Conservation (phyloP, 2,888 invertebrate species). For the Adelphocoris suturalis region DNA sequence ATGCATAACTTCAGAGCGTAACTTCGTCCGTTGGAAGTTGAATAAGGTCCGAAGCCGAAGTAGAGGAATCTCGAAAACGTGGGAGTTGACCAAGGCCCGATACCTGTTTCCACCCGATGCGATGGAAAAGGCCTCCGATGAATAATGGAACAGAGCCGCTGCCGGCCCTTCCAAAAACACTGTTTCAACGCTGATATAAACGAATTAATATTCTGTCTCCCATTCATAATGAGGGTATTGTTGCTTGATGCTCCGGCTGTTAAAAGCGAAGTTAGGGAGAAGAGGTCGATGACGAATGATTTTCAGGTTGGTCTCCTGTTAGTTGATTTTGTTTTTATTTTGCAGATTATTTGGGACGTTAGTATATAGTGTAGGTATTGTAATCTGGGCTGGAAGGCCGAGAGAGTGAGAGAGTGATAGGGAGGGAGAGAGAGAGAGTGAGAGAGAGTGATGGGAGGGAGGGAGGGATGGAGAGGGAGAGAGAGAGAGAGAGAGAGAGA, state of each 20-base stretch:
- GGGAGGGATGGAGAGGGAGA: too few species aligned
- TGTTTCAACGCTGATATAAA: slow-evolving; percentile 22
- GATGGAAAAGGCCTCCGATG: not conserved
- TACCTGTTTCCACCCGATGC: not conserved
- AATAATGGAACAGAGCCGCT: slow-evolving; percentile 14
- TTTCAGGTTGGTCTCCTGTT: not conserved
- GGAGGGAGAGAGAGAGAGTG: too few species aligned
- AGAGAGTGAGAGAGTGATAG: too few species aligned
- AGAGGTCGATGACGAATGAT: not conserved
- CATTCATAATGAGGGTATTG: slow-evolving; percentile 30
- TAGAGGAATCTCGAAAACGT: not conserved
- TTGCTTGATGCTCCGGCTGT: not conserved
- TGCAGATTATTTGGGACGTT: not conserved
- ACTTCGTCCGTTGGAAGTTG: not conserved
- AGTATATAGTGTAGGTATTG: not conserved
- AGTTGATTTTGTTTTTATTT: not conserved
- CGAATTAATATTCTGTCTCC: slow-evolving; percentile 26
- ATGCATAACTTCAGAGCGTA: not conserved
- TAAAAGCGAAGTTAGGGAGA: not conserved
- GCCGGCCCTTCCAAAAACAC: slow-evolving; percentile 18
- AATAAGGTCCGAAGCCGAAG: not conserved
- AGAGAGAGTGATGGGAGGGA: too few species aligned
- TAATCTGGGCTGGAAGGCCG: too few species aligned
- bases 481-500: too few species aligned
- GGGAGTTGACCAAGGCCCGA: slow-evolving; percentile 32